A percentile compares a stretch with the other conserved stretches of the same genome.
Conservation (phyloP, 2,797 vertebrate genomes). For the Phrynocephalus vlangalii region DNA sequence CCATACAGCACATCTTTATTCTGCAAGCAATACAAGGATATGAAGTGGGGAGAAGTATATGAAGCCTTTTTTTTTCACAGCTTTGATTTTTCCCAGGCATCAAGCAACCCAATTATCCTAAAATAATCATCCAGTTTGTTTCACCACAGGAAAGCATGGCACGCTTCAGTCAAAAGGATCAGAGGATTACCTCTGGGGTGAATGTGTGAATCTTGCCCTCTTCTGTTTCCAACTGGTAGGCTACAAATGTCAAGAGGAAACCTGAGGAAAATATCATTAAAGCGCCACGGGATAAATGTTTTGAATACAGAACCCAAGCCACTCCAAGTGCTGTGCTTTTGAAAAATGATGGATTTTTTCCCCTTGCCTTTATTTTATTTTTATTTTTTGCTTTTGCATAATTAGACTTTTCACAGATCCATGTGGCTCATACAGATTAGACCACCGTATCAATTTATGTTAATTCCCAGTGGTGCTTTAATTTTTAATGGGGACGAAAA, state of each 20-base stretch:
- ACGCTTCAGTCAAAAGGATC: conserved; percentile 55
- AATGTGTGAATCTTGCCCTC: conserved; percentile 50
- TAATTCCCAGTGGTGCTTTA: conserved; percentile 40
- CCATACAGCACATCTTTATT: not conserved
- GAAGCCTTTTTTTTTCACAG: conserved; percentile 50
- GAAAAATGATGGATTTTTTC: conserved; percentile 3
- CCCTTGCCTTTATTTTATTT: conserved; percentile 5
- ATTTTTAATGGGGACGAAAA: not conserved
- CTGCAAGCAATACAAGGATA: conserved; percentile 50
- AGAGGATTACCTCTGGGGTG: conserved; percentile 66
- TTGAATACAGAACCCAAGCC: conserved; percentile 21
- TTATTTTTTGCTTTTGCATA: not conserved
- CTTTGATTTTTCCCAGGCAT: conserved; percentile 66
- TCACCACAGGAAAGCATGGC: conserved; percentile 68
- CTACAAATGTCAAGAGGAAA: conserved; percentile 52
- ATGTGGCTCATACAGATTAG: conserved; percentile 17
- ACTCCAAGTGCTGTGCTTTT: conserved; percentile 28
- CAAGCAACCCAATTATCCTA: conserved; percentile 70
- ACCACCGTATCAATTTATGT: not conserved
- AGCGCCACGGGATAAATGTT: conserved; percentile 47
- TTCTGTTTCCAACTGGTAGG: conserved; percentile 56
- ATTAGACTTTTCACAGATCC: conserved; percentile 12
- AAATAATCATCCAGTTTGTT: conserved; percentile 74
- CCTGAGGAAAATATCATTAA: conserved; percentile 34
- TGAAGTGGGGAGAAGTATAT: conserved; percentile 33